These are phyloP conservation scores for Anguilla marmorata DNA, from an alignment of 2,797 vertebrate genomes.

Conservation along the genomic window DNA sequence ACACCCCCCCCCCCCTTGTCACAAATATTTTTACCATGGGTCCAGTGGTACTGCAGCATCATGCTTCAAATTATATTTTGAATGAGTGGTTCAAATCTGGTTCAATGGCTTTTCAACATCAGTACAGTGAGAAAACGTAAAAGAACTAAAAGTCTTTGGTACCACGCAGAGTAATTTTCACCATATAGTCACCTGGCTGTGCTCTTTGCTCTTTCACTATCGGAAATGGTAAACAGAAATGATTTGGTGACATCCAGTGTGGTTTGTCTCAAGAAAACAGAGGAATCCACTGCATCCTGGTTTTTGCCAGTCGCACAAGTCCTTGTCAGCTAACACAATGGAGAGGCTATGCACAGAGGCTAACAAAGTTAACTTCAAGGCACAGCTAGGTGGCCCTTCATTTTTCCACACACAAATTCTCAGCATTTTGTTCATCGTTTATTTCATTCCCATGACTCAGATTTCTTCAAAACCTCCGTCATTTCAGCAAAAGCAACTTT, in stretches of 20 bases:
- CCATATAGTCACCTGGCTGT: too few relatives aligned
- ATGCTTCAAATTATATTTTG: neutral
- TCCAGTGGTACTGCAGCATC: neutral
- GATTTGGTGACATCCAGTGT: neutral
- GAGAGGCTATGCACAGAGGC: neutral
- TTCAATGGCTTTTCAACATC: neutral
- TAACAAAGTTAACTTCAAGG: neutral
- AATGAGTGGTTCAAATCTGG: neutral
- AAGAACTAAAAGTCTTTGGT: neutral
- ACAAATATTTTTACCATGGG: neutral
- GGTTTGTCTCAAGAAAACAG: neutral
- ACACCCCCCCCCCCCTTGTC: neutral
- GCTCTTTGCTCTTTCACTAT: too few relatives aligned
- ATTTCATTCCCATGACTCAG: slow-evolving; percentile 9
- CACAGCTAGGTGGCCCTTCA: neutral
- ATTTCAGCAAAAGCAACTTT: slow-evolving; percentile 12
- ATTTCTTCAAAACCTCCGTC: neutral
- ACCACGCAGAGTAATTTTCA: slow-evolving; percentile 6
- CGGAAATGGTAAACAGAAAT: neutral
- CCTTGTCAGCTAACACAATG: neutral
- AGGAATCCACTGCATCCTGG: neutral
- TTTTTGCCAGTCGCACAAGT: neutral
- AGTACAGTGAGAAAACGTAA: neutral
- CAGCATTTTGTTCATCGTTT: neutral
- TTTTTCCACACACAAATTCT: neutral